Evolutionary conservation across 1,140 invertebrate species (phyloP).

Genomic region (Atta texana): DNA sequence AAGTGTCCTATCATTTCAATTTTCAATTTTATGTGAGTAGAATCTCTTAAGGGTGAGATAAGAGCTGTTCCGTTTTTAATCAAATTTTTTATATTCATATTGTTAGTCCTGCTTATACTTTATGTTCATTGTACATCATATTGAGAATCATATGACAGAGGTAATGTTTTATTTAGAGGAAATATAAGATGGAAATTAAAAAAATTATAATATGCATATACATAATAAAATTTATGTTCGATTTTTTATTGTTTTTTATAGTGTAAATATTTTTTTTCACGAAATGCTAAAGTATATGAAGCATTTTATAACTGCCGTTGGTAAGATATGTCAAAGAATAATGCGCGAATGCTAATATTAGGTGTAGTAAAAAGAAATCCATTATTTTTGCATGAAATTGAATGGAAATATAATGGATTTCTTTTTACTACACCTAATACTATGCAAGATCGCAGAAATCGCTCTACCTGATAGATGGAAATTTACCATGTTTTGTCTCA

Average conservation of each 20-base stretch:
- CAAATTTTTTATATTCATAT: slow-evolving; percentile 68
- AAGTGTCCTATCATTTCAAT: neutral
- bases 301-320: slow-evolving; percentile 68
- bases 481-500: slow-evolving; percentile 69
- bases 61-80: slow-evolving; percentile 75
- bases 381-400: too few species aligned
- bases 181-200: neutral
- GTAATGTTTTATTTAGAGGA: slow-evolving; percentile 58
- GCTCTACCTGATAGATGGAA: slow-evolving; percentile 71
- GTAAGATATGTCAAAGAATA: slow-evolving; percentile 65
- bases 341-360: slow-evolving; percentile 28
- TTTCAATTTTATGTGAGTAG: slow-evolving; percentile 59
- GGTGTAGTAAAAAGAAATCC: too few species aligned
- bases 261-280: slow-evolving; percentile 9
- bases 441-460: slow-evolving; percentile 67
- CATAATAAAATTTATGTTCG: neutral
- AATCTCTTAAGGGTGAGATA: slow-evolving; percentile 72
- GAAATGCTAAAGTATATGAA: slow-evolving; percentile 65
- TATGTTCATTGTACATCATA: slow-evolving; percentile 76
- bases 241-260: neutral
- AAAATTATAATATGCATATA: neutral
- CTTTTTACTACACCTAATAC: too few species aligned
- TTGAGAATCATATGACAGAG: slow-evolving; percentile 78
- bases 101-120: slow-evolving; percentile 76
- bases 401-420: too few species aligned